Percentiles rank a stretch among this genome's conserved stretches.
Conservation (phyloP, 2,113 vertebrate species). For the Gallinago undulata region DNA sequence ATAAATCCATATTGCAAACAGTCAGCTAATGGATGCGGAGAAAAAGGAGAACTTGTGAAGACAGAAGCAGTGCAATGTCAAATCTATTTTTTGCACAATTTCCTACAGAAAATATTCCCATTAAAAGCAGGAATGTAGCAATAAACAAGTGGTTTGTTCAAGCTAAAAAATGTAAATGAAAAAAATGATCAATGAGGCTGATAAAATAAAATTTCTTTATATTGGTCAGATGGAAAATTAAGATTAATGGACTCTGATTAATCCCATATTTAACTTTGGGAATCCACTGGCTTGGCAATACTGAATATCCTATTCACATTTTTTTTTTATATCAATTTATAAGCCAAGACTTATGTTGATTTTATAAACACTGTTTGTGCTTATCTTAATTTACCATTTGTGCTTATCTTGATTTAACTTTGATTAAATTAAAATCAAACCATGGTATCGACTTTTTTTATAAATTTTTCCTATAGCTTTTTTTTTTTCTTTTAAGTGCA, state of each 20-base stretch:
- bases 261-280: not conserved
- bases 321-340: not conserved
- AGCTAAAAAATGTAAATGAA: not conserved
- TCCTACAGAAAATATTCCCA: not conserved
- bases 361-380: not conserved
- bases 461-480: not conserved
- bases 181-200: not conserved
- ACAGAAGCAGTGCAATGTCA: slow-evolving; percentile 23
- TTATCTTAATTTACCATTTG: not conserved
- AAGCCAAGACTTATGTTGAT: not conserved
- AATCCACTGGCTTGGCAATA: not conserved
- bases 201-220: not conserved
- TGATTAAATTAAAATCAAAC: not conserved
- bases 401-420: not conserved
- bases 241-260: not conserved
- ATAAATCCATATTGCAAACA: slow-evolving; percentile 33
- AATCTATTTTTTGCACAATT: slow-evolving; percentile 1
- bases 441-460: not conserved
- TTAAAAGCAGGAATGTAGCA: not conserved
- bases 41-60: slow-evolving; percentile 23
- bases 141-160: not conserved
- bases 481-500: not conserved
- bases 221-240: not conserved
- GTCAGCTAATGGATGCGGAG: not conserved
- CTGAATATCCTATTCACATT: not conserved